These are phyloP conservation scores for Phyllotis vaccarum DNA, from an alignment of 2,797 vertebrate genomes.

Conservation along the genomic window DNA sequence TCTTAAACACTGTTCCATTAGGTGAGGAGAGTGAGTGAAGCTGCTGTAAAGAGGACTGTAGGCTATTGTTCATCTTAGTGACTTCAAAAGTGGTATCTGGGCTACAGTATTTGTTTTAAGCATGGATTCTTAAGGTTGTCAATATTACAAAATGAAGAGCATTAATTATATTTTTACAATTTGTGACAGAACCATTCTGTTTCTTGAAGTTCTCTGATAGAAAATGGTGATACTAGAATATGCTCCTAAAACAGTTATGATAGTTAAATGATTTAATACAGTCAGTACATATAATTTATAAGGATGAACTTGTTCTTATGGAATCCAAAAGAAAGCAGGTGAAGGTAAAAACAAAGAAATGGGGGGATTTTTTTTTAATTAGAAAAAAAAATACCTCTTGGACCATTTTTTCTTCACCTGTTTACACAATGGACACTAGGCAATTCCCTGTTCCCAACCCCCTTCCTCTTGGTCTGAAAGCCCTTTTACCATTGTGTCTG, in stretches of 20 bases:
- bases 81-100: not conserved
- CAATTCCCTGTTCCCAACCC: too few species aligned
- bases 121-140: not conserved
- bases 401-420: not conserved
- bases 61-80: not conserved
- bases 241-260: not conserved
- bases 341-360: too few species aligned
- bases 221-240: not conserved
- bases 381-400: not conserved
- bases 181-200: not conserved
- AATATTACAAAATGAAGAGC: not conserved
- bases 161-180: not conserved
- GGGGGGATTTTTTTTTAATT: not conserved
- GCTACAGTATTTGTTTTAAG: not conserved
- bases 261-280: not conserved
- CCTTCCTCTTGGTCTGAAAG: not conserved
- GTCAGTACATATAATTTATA: not conserved
- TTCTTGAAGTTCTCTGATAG: not conserved
- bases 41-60: not conserved
- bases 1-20: not conserved
- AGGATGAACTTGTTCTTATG: not conserved
- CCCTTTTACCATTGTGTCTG: not conserved
- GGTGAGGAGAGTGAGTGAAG: accelerated
- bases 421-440: not conserved
- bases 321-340: not conserved